A percentile compares a stretch with the other conserved stretches of the same genome.
Evolutionary conservation across 35 echinoderm and acorn worm species (phyloP).

Genomic region (Strongylocentrotus purpuratus): DNA sequence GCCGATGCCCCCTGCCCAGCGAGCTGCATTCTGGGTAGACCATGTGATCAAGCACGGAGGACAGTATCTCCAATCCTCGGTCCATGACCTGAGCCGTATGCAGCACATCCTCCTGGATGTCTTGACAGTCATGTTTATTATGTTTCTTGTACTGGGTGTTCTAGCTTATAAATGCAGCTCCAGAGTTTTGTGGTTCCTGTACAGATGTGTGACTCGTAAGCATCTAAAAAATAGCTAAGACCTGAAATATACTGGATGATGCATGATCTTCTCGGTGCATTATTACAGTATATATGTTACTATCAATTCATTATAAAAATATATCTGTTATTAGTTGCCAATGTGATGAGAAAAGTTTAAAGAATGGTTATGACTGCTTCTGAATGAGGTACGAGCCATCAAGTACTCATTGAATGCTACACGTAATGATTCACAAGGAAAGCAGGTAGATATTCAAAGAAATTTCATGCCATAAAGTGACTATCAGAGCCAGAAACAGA

Average conservation of each 20-base stretch:
- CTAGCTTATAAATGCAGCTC: constrained; percentile 4
- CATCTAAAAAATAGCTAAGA: background rate
- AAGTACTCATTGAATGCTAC: background rate
- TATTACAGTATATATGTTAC: background rate
- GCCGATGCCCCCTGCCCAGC: constrained; percentile 35
- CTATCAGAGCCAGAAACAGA: too few species aligned
- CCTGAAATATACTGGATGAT: background rate
- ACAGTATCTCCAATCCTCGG: constrained; percentile 33
- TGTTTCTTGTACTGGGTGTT: background rate
- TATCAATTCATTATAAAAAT: background rate
- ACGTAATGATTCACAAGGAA: background rate
- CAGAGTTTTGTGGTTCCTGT: constrained; percentile 19
- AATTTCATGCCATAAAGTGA: too few species aligned
- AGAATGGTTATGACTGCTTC: background rate
- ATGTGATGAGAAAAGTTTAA: background rate
- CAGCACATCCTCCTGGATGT: constrained; percentile 36
- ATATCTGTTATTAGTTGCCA: background rate
- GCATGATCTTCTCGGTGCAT: background rate
- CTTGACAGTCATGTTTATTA: background rate
- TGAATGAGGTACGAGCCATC: background rate
- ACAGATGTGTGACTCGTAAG: background rate
- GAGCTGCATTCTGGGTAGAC: constrained; percentile 44
- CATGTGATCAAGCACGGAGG: constrained; percentile 49
- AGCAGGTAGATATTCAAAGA: too few species aligned
- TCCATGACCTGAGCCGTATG: constrained; percentile 11